A percentile compares a stretch with the other conserved stretches of the same genome.
Evolutionary conservation across 2,797 vertebrate species (phyloP).

Genomic region (Sternotherus odoratus): DNA sequence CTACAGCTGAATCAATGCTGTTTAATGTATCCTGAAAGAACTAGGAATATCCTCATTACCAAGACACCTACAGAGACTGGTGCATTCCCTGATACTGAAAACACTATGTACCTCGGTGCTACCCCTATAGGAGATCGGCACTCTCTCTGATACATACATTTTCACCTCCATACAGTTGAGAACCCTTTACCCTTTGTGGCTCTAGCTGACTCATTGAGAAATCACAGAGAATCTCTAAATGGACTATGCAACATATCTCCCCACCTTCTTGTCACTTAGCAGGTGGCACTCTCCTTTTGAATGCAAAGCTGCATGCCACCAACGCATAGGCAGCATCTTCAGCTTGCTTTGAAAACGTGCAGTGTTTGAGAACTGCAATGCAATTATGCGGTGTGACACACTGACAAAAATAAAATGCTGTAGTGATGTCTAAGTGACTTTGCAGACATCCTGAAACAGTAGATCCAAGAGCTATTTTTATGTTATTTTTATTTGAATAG

Average conservation of each 20-base stretch:
- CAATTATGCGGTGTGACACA: background rate
- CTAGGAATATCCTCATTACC: background rate
- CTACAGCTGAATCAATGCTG: too few relatives aligned
- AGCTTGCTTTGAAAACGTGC: background rate
- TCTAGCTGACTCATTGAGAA: background rate
- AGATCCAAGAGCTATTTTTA: too few relatives aligned
- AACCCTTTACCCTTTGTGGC: background rate
- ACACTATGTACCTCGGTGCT: background rate
- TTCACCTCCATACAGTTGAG: too few relatives aligned
- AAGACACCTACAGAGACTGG: background rate
- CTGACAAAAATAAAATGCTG: background rate
- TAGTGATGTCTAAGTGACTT: background rate
- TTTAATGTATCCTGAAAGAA: background rate
- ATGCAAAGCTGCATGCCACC: background rate
- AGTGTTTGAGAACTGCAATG: background rate
- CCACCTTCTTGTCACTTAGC: background rate
- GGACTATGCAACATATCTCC: background rate
- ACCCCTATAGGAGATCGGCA: background rate
- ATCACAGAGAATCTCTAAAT: too few relatives aligned
- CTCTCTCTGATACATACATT: too few relatives aligned
- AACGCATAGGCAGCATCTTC: background rate
- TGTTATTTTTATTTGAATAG: background rate
- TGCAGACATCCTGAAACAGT: background rate
- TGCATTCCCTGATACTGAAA: background rate
- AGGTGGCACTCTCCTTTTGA: background rate